Evolutionary conservation across 2,797 vertebrate genomes (phyloP), one percentile per base, ranked within the genome.

Genomic region (Poeciliopsis gracilis): DNA sequence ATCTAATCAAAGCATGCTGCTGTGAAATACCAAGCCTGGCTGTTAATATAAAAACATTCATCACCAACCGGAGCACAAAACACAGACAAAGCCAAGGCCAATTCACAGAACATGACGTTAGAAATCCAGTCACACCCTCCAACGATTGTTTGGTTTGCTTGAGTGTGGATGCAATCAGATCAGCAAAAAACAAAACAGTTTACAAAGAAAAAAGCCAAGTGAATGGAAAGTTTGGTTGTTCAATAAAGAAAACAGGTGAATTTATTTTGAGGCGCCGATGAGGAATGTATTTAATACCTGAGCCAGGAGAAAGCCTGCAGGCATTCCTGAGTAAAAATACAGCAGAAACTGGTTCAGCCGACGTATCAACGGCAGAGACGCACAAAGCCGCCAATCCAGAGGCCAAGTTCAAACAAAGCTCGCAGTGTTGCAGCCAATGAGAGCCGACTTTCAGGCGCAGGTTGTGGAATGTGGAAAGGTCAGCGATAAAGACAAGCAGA

Each of bases 401-500:
- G 77, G 69, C 81, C 8, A 33, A 70, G 85, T 94, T 94, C 90
- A 93, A 94, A 94, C 92, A 94, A 93, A 94, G 93, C 89, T 78
- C 0, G 77, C 82, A 51, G 79, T 75, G 86, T 59, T 45, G 51
- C 79, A 87, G 91, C 94, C 94, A 94, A 94, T 94, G n/a, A 82
- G 82, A 28, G 84, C 36, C 2, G 15, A 90, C 86, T 82, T 91
- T 82, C 90, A 92, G 79, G 72, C 70, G 84, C 90, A 89, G 88
- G 86, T 89, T 87, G 86, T 85, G 93, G 94, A 94, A 94, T 92
- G 94, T 92, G 85, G 91, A 90, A 90, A 92, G 90, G 92, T 93
- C 92, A 90, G 82, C 38, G 92, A 94, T 93, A 92, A 93, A 87
- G 87, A 79, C 49, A 38, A n/a, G 69, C 47, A 41, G 72, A 82